phyloP scores from a whole-genome alignment of 2,113 vertebrate species.

The Gobio gobio region DNA sequence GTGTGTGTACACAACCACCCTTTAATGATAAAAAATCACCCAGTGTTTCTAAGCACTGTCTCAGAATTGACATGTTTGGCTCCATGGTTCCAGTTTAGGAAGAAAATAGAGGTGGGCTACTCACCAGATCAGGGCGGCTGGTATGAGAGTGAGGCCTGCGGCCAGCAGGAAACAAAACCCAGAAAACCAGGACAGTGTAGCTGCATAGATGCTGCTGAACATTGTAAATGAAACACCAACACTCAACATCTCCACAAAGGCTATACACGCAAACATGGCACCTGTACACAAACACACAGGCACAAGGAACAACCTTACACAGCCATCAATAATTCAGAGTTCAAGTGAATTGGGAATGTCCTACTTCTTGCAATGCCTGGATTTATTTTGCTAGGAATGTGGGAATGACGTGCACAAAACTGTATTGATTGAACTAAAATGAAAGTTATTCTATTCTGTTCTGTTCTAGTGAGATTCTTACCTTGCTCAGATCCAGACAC shows the following conservation, averaged over 20 bases:
- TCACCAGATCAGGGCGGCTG: conserved; percentile 61
- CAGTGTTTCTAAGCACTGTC: too few relatives aligned
- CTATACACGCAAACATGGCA: conserved; percentile 82
- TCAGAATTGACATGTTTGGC: not conserved
- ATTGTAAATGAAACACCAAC: conserved; percentile 65
- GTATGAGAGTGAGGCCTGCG: conserved; percentile 75
- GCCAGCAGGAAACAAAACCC: conserved; percentile 83
- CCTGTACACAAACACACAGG: conserved; percentile 61
- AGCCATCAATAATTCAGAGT: not conserved
- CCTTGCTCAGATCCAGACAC: conserved; percentile 81
- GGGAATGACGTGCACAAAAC: not conserved
- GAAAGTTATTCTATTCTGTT: not conserved
- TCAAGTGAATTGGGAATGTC: not conserved
- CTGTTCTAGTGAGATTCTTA: conserved; percentile 58
- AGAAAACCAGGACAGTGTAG: conserved; percentile 81
- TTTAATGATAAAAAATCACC: too few relatives aligned
- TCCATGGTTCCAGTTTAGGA: not conserved
- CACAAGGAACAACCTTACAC: not conserved
- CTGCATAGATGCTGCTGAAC: conserved; percentile 80
- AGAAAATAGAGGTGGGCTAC: not conserved
- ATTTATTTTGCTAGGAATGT: not conserved
- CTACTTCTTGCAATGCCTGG: not conserved
- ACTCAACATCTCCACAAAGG: conserved; percentile 81
- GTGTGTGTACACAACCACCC: too few relatives aligned
- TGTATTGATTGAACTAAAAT: not conserved